These are phyloP conservation scores for Lutjanus erythropterus DNA, from an alignment of 2,113 vertebrate species.

Conservation along the genomic window DNA sequence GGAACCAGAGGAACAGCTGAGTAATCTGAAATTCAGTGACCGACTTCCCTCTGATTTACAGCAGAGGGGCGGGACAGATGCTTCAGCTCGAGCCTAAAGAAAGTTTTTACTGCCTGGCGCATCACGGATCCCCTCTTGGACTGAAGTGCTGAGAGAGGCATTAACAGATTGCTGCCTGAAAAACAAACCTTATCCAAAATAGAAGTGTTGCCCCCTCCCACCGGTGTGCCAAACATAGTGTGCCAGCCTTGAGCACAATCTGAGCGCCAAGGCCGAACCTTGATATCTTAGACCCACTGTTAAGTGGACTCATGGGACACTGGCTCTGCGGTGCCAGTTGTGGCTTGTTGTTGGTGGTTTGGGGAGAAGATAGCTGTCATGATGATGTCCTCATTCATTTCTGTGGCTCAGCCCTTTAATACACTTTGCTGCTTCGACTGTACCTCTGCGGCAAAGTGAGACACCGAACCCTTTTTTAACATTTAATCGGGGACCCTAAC, in stretches of 20 bases:
- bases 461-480: constrained; percentile 31
- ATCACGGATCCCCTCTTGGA: constrained; percentile 46
- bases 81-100: constrained; percentile 55
- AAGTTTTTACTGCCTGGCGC: constrained; percentile 61
- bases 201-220: constrained; percentile 70
- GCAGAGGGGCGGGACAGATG: constrained; percentile 16
- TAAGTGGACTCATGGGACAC: constrained; percentile 53
- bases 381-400: constrained; percentile 37
- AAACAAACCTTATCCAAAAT: constrained; percentile 84
- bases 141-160: constrained; percentile 58
- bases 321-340: constrained; percentile 38
- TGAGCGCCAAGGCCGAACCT: constrained; percentile 60
- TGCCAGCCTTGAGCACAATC: constrained; percentile 47
- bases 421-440: constrained; percentile 5
- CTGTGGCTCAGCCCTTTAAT: constrained; percentile 19
- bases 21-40: constrained; percentile 23
- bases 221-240: constrained; percentile 63
- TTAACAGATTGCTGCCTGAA: constrained; percentile 77
- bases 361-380: constrained; percentile 40
- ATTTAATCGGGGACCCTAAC: constrained; percentile 38
- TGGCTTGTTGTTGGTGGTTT: constrained; percentile 36
- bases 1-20: background rate
- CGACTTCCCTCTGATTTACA: constrained; percentile 43
- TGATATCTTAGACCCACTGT: constrained; percentile 64
- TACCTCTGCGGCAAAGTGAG: background rate